Evolutionary conservation across 2,888 invertebrate species (phyloP), one percentile per base, ranked within the genome.

Genomic region (Diadegma fenestrale): DNA sequence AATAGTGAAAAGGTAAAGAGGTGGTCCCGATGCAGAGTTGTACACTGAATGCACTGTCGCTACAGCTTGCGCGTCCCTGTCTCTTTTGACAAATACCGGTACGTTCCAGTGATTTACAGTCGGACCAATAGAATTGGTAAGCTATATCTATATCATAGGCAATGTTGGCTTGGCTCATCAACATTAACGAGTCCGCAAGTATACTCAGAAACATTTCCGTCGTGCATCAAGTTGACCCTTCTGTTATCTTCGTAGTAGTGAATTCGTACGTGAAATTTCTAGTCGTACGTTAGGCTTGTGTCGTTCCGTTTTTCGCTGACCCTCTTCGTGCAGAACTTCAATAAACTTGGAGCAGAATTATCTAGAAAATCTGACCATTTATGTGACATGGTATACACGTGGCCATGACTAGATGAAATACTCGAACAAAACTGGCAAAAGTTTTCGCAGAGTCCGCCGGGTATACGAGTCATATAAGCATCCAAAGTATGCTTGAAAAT

Each of bases 301-400:
- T 72, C 75, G 58, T 51, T 69, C 19, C 30, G 51, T 43, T 79
- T 63, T 68, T 43, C 22, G 30, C 6, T 80, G 68, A 54, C 14
- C 84, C 79, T 81, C 54, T 75, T 58, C 61, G 2, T 41, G 33
- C 22, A 58, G 14, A 37, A 75, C 22, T 76, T 64, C 76, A 19
- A 54, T 66, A 63, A 48, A 66, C 48, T 72, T 61, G 30, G 22
- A 19, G 8, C 43, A 22, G 68, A 73, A 69, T 33, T 69, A 63
- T 66, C 73, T 61, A 66, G 72, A 87, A 61, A 87, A 22, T 66
- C 26, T 48, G 64, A 54, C 37, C 41, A 26, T 66, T 66, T 45
- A 64, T 30, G 45, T 12, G n/a, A 66, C 71, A 75, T 61, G 63
- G 61, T 41, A 51, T 76, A 71, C 63, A 78, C 81, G 54, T 68